phyloP scores from a whole-genome alignment of 2,888 invertebrate species.

The Parasteatoda lunata region DNA sequence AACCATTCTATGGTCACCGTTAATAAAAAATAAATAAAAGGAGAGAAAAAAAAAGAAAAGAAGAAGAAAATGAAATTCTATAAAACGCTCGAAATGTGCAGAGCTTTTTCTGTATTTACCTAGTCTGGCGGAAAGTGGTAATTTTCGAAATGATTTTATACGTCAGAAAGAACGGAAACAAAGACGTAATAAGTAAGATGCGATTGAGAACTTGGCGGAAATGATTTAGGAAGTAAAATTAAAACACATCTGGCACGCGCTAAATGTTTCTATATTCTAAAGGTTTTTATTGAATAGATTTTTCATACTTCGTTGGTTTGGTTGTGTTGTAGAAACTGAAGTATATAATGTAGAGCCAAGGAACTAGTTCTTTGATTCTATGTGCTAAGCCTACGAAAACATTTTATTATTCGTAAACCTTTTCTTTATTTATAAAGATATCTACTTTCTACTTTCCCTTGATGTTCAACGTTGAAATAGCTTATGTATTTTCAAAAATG shows the following conservation, averaged over 20 bases:
- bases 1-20: conserved; percentile 21
- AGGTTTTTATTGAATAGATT: not conserved
- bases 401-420: no score
- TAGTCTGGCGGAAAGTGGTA: conserved; percentile 27
- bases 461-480: no score
- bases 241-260: not conserved
- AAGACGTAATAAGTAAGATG: not conserved
- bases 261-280: not conserved
- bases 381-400: no score
- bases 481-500: no score
- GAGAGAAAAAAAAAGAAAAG: conserved; percentile 4
- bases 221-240: not conserved
- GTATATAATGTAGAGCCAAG: no score
- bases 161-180: not conserved
- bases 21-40: conserved; percentile 11
- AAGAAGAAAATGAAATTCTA: conserved; percentile 49
- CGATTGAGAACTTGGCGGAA: not conserved
- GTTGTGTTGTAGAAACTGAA: no score
- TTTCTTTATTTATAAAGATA: no score
- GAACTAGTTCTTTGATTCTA: no score
- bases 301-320: no score
- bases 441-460: no score
- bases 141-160: conserved; percentile 17
- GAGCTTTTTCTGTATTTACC: conserved; percentile 29
- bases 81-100: conserved; percentile 30